phyloP scores from a whole-genome alignment of 2,797 vertebrate species.

The Novumbra hubbsi region DNA sequence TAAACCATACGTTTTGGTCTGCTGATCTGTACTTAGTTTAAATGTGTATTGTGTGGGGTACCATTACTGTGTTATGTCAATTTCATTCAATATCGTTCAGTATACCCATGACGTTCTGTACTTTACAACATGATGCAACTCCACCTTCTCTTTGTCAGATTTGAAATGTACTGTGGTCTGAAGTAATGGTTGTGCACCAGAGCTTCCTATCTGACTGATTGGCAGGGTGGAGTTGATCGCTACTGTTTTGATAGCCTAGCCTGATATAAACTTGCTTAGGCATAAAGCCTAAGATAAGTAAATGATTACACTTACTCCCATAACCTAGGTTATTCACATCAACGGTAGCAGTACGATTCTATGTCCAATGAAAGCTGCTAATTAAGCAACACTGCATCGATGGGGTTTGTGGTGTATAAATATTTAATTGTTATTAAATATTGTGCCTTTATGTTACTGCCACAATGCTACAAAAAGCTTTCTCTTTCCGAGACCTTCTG shows the following conservation, averaged over 20 bases:
- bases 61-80: no score
- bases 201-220: slow-evolving; percentile 13
- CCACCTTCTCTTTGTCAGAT: slow-evolving; percentile 38
- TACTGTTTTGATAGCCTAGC: slow-evolving; percentile 4
- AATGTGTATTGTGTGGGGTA: slow-evolving; percentile 52
- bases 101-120: not conserved
- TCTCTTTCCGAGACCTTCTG: not conserved
- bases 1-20: slow-evolving; percentile 64
- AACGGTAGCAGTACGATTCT: not conserved
- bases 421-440: no score
- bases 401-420: no score
- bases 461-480: not conserved
- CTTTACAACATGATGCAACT: slow-evolving; percentile 4
- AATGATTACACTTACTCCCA: not conserved
- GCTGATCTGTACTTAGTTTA: slow-evolving; percentile 42
- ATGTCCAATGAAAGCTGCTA: not conserved
- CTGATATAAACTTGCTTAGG: not conserved
- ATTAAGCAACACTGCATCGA: not conserved
- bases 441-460: not conserved
- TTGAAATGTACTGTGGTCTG: slow-evolving; percentile 56
- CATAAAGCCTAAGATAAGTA: not conserved
- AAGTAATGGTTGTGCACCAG: slow-evolving; percentile 39
- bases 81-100: slow-evolving; percentile 34
- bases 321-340: not conserved
- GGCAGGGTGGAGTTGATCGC: slow-evolving; percentile 42